Percentiles rank a stretch among this genome's conserved stretches.
phyloP scores from a whole-genome alignment of 2,113 vertebrate genomes.

The Acinonyx jubatus region DNA sequence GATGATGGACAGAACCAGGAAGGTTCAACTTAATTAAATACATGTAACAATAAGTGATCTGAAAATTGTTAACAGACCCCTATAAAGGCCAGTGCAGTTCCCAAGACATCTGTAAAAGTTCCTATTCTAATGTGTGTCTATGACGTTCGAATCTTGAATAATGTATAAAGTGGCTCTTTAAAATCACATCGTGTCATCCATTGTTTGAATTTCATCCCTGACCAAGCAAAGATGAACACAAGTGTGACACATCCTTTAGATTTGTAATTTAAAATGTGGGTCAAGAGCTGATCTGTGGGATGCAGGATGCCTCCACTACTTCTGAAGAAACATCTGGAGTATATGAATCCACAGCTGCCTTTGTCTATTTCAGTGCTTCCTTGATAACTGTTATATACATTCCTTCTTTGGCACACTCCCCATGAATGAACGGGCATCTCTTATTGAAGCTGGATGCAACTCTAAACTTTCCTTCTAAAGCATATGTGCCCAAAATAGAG shows the following conservation, averaged over 20 bases:
- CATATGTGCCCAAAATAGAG: background rate
- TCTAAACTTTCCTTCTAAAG: background rate
- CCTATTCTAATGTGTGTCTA: background rate
- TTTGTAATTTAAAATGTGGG: background rate
- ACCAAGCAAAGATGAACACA: background rate
- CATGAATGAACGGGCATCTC: background rate
- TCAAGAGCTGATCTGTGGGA: constrained; percentile 14
- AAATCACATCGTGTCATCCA: background rate
- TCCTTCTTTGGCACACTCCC: background rate
- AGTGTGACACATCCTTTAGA: background rate
- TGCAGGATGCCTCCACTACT: background rate
- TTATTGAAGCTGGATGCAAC: background rate
- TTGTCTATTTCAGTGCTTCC: constrained; percentile 13
- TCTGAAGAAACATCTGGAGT: background rate
- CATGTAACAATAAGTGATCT: background rate
- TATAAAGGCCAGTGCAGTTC: background rate
- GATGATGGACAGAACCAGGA: background rate
- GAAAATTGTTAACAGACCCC: background rate
- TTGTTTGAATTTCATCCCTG: background rate
- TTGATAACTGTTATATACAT: background rate
- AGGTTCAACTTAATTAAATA: background rate
- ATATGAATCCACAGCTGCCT: background rate
- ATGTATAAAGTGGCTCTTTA: background rate
- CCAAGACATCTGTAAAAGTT: background rate
- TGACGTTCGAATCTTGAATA: background rate